Evolutionary conservation across 2,888 invertebrate genomes (phyloP), one percentile per base, ranked within the genome.

Genomic region (Pterostichus niger): DNA sequence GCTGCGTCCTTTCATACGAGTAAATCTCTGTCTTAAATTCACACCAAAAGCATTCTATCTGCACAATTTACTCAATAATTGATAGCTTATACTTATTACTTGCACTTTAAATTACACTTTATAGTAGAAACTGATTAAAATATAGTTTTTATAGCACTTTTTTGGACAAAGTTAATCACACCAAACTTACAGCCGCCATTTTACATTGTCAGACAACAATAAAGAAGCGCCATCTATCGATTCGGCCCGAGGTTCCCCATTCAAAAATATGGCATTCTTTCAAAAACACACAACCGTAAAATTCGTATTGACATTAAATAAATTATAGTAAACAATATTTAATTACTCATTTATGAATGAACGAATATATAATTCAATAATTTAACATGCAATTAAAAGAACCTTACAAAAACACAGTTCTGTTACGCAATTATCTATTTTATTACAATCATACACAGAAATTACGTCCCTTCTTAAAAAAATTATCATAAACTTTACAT

Each of bases 111-210:
- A 68, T 31, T 10, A 64, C 35, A 64, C 44, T 68, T 64, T 76
- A 5, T 68, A 24, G 56, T 33, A 49, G 17, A 76, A 75, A 78
- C 46, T 84, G 73, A 61, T 59, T 68, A 83, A 81, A 84, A 78
- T 83, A 81, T 79, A 77, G 84, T 84, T 71, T 86, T 87, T 87
- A 86, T 86, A 86, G 86, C 85, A 86, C 83, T 86, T 87, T 87
- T 87, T 88, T 87, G 86, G 86, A 88, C 88, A 88, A 87, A 91
- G 92, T 92, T 91, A 92, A 91, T 91, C 92, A 92, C 92, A 93
- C 92, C 93, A 93, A 93, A 93, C 93, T 92, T 92, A 91, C 90
- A 90, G 91, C 92, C 92, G 93, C 93, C 93, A 93, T 93, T 92
- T 92, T 93, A 92, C 91, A 91, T 90, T 90, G 90, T 91, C 91